Conservation (phyloP, 53 echinoderm and acorn worm species). For the Astropecten irregularis region DNA sequence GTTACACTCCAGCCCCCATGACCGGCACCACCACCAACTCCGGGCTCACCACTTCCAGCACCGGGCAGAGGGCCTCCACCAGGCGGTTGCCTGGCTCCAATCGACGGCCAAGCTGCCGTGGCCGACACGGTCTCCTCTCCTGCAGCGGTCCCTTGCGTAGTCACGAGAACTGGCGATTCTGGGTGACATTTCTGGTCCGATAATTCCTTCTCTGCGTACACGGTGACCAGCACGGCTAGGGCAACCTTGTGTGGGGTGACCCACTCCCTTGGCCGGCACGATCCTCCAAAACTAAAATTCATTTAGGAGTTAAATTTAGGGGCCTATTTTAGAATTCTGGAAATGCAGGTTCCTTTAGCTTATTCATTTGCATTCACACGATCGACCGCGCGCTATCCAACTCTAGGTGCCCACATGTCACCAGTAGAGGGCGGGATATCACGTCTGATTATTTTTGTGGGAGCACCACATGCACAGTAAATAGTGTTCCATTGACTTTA, state of each 20-base stretch:
- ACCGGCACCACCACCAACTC: background rate
- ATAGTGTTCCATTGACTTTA: too few relatives aligned
- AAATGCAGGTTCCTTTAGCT: too few relatives aligned
- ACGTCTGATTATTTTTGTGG: too few relatives aligned
- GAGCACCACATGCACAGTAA: too few relatives aligned
- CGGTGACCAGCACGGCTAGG: constrained; percentile 69
- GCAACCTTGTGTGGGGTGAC: constrained; percentile 86
- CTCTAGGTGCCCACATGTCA: too few relatives aligned
- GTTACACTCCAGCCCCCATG: constrained; percentile 48
- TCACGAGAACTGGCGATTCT: constrained; percentile 27
- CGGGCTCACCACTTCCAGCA: background rate
- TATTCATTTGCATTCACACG: too few relatives aligned
- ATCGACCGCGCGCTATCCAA: too few relatives aligned
- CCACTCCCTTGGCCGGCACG: constrained; percentile 56
- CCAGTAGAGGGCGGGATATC: too few relatives aligned
- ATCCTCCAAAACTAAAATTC: constrained; percentile 23
- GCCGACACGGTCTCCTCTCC: constrained; percentile 16
- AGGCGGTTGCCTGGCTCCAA: background rate
- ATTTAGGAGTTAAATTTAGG: too few relatives aligned
- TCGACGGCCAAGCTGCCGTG: background rate
- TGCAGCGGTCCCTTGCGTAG: background rate
- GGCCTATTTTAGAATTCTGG: too few relatives aligned
- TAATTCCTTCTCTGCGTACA: constrained; percentile 67
- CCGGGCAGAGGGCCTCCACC: background rate
- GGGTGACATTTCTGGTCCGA: constrained; percentile 5